phyloP scores from a whole-genome alignment of 2,113 vertebrate genomes.

The Salminus brasiliensis region DNA sequence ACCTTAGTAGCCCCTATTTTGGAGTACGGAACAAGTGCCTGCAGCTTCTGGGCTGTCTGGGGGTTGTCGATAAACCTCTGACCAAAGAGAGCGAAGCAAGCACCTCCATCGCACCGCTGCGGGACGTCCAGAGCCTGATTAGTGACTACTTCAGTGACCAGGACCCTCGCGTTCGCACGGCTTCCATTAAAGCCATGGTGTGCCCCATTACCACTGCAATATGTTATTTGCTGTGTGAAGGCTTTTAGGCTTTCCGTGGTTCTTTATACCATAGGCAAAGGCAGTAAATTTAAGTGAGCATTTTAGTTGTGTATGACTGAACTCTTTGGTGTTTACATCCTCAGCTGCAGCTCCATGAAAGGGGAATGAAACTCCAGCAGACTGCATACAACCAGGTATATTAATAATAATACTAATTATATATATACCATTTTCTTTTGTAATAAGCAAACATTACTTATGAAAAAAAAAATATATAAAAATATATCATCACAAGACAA shows the following conservation, averaged over 20 bases:
- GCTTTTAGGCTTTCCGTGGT: background rate
- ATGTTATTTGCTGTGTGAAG: no score
- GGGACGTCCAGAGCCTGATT: slow-evolving; percentile 92
- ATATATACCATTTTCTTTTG: no score
- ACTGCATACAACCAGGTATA: slow-evolving; percentile 88
- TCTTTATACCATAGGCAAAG: background rate
- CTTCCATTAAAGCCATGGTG: slow-evolving; percentile 97
- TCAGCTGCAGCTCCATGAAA: slow-evolving; percentile 92
- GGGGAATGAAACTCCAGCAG: slow-evolving; percentile 92
- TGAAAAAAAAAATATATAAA: no score
- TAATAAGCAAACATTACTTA: no score
- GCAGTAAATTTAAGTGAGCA: background rate
- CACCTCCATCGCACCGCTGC: slow-evolving; percentile 44
- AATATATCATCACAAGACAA: no score
- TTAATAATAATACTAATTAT: no score
- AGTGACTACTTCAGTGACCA: slow-evolving; percentile 94
- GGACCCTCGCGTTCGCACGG: slow-evolving; percentile 92
- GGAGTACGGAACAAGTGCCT: slow-evolving; percentile 96
- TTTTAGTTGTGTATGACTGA: background rate
- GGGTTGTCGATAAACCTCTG: slow-evolving; percentile 79
- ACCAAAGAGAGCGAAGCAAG: slow-evolving; percentile 80
- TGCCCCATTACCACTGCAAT: background rate
- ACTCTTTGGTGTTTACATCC: slow-evolving; percentile 23
- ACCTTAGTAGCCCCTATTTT: slow-evolving; percentile 90
- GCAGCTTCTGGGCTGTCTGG: slow-evolving; percentile 91